phyloP scores from a whole-genome alignment of 2,888 invertebrate genomes.

The Philhelius pedissequus region DNA sequence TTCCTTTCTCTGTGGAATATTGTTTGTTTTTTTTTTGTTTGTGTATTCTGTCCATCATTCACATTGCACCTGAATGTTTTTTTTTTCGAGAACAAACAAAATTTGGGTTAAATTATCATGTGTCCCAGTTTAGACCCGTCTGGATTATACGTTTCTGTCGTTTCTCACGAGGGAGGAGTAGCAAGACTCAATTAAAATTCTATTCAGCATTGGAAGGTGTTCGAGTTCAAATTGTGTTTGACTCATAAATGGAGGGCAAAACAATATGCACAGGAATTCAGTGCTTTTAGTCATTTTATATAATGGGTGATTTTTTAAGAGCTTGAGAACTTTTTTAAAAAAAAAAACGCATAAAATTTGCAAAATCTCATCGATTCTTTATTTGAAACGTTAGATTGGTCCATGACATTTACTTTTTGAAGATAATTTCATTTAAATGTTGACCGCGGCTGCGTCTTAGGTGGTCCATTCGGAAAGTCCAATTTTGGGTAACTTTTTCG shows the following conservation, averaged over 20 bases:
- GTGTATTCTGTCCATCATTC: background rate
- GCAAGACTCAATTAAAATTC: background rate
- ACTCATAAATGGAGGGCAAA: background rate
- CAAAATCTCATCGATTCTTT: no score
- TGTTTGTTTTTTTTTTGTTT: background rate
- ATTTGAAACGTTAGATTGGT: no score
- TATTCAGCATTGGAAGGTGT: background rate
- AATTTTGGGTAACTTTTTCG: no score
- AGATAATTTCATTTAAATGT: no score
- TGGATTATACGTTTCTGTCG: background rate
- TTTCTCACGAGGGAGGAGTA: background rate
- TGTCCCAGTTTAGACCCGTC: constrained; percentile 1
- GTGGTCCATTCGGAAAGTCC: no score
- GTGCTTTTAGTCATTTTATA: background rate
- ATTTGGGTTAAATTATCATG: constrained; percentile 11
- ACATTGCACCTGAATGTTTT: background rate
- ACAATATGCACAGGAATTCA: background rate
- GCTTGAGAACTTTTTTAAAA: no score
- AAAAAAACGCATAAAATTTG: no score
- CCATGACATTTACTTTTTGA: no score
- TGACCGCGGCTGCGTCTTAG: no score
- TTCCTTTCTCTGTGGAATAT: background rate
- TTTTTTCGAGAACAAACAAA: constrained; percentile 3
- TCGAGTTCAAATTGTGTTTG: background rate
- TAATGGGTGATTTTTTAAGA: no score